Evolutionary conservation across 1,140 invertebrate genomes (phyloP), one percentile per base, ranked within the genome.

Genomic region (Caerostris extrusa): DNA sequence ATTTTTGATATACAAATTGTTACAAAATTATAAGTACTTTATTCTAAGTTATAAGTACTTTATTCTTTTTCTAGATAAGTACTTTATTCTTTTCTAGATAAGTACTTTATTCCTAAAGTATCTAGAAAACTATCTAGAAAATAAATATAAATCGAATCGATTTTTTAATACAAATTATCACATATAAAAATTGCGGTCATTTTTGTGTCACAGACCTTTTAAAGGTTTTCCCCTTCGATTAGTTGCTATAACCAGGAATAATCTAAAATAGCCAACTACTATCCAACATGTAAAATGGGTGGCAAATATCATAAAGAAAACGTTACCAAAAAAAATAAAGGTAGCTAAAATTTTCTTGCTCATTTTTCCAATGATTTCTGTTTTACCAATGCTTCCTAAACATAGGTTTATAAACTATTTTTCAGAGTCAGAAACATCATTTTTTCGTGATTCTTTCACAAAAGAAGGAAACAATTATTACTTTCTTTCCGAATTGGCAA

Each of bases 391-490:
- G 86, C 86, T 88, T 53, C 5, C 60, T 64, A 88, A 88, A 88
- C 86, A 88, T 64, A 88, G 86, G 86, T 88, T 88, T 53, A 58
- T 88, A 64, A 17, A 58, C 60, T 88, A 88, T 67, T 88, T n/a
- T 88, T 60, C 34, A 64, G 50, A 19, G 58, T 12, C 64, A n/a
- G 50, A 19, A 88, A 88, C 86, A 88, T 88, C 86, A 34, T 88
- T 88, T 88, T 88, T 88, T 88, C 86, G 86, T 88, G 86, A 88
- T 88, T 64, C 86, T 64, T 88, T 53, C 12, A 61, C 34, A 88
- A 88, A 67, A 50, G 64, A 81, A 88, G 86, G 86, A 88, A 88
- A 88, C 86, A 64, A 88, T 88, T 88, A 88, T 67, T 17, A n/a
- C 50, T 85, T 85, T 85, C 14, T 58, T 58, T 55, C 82, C 71